Conservation (phyloP, 2,797 vertebrate genomes). For the Chelon labrosus region DNA sequence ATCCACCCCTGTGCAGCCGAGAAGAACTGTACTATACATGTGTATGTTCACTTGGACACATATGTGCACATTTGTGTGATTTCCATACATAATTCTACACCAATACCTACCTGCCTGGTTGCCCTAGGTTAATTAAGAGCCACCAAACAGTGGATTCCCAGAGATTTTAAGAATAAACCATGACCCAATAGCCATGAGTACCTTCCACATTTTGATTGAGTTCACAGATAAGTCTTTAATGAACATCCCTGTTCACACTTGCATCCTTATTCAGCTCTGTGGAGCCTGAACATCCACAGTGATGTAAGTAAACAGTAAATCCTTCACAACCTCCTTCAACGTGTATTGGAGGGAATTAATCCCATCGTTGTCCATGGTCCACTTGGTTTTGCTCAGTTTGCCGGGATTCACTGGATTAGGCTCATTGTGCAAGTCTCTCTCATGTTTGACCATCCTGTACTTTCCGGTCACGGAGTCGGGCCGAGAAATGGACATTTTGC, state of each 20-base stretch:
- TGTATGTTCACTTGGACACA: neutral
- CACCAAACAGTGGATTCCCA: neutral
- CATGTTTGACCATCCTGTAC: conserved; percentile 93
- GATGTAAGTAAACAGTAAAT: conserved; percentile 89
- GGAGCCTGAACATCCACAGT: conserved; percentile 68
- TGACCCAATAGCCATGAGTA: neutral
- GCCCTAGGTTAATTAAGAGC: neutral
- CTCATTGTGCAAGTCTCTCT: conserved; percentile 91
- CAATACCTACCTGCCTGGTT: neutral
- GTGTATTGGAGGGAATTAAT: conserved; percentile 89
- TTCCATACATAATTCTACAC: neutral
- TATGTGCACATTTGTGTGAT: neutral
- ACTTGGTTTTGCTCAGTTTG: conserved; percentile 61
- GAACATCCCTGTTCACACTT: neutral
- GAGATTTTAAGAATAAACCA: neutral
- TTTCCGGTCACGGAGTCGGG: conserved; percentile 85
- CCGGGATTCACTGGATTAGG: conserved; percentile 89
- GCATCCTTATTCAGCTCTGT: neutral
- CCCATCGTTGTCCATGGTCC: conserved; percentile 88
- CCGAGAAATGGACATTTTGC: conserved; percentile 91
- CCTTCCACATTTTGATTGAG: neutral
- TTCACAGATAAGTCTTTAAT: neutral
- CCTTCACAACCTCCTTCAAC: conserved; percentile 84
- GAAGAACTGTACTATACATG: too few relatives aligned
- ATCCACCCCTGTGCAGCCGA: too few relatives aligned